Base-by-base conservation (phyloP, 1,140 invertebrate species). In the Caenorhabditis brenneri region DNA sequence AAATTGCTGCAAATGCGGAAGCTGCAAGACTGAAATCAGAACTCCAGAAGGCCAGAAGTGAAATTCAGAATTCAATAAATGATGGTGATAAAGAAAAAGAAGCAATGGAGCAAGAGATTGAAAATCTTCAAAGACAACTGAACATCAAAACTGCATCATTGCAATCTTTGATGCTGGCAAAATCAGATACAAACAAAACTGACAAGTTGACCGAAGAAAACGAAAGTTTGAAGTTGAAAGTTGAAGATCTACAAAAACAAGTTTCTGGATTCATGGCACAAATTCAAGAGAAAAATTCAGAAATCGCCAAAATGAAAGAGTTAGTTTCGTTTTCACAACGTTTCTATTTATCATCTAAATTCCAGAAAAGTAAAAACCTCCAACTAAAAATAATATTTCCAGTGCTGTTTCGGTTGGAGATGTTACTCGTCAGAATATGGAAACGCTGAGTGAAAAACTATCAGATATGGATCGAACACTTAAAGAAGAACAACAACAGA, bases 121-220 rank as follows among this genome's bases (percentile, higher is more conserved):
- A 81, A 7, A 86, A 86, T 24, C 36, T 58, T n/a, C 65, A 81
- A 74, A 86, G 87, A 27, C 86, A 87, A 53, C 33, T 87, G 79
- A 80, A 83, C 29, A 83, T 87, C 82, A 87, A 87, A 49, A 33
- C 60, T 16, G 86, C 86, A 5, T 86, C 86, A n/a, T 60, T 87
- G 22, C 84, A 87, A 74, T 84, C 85, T 0, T 48, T 87, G 29
- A 86, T 80, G 79, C 82, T 87, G 19, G 86, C 85, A n/a, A 87
- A 87, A 36, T 82, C 85, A 53, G 86, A 79, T 80, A 51, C 79
- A 7, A 80, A 36, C 39, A 80, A 80, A 80, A 80, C 79, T 55
- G 60, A 78, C 27, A 83, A 85, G 65, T 58, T 82, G 22, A 86
- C 65, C 1, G 83, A 80, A 29, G 82, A 83, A 58, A 79, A 80